Evolutionary conservation across 2,888 invertebrate genomes (phyloP), one percentile per base, ranked within the genome.

Genomic region (Pasiphila rectangulata): DNA sequence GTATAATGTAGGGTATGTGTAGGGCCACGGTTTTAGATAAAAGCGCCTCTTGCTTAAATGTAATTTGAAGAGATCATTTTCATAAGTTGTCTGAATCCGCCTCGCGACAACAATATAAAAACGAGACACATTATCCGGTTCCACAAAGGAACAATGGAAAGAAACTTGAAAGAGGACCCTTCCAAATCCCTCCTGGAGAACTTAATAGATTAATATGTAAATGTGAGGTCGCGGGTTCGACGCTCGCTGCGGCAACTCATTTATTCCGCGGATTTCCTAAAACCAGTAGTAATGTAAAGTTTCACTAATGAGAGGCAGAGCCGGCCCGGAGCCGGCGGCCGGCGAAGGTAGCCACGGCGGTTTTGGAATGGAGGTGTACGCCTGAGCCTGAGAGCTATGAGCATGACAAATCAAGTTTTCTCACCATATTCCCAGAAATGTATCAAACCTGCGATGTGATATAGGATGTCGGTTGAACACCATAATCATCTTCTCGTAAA

Each of bases 201-300:
- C 40, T 49, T 40, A 40, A 49, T 40, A 50, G 29, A 47, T 47
- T 40, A 47, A 47, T 51, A 51, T 51, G 51, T 40, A 45, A 51
- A 51, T 51, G 12, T 6, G 29, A 21, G 44, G 35, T 2, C 51
- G 37, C 32, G 32, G 46, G 46, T 51, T 51, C 29, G 38, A 35
- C 37, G 35, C 21, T 32, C 44, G 36, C 10, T 20, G 36, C 40
- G 44, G 46, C 44, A 39, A 36, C 20, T 38, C 39, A 43, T 39
- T 43, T 10, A 41, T 38, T 34, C 17, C 7, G 13, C 10, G 38
- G 42, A 39, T 29, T 43, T 34, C 20, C 25, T 21, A 5, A 6
- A 12, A 6, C 25, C 25, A 25, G 39, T 34, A 36, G 4, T 19
- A 32, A 37, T 36, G 36, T 30, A 44, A 24, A 24, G 46, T 17